phyloP scores from a whole-genome alignment of 2,113 vertebrate species.

The Ia io region DNA sequence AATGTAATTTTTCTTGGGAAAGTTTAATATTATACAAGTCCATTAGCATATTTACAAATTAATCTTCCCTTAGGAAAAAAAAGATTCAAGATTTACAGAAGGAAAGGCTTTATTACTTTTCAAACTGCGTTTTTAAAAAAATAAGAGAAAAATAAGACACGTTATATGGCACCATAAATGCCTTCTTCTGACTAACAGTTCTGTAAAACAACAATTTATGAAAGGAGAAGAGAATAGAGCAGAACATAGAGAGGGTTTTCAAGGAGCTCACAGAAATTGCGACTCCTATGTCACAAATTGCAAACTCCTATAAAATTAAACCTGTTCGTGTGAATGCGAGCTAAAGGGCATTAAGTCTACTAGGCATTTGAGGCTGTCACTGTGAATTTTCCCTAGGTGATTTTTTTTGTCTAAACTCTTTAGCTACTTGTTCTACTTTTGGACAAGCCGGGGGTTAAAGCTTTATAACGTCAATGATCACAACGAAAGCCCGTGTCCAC shows the following conservation, averaged over 20 bases:
- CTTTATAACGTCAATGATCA: neutral
- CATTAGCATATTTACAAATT: constrained; percentile 90
- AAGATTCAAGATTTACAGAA: constrained; percentile 84
- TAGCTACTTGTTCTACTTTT: constrained; percentile 37
- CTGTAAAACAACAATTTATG: constrained; percentile 80
- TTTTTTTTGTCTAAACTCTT: constrained; percentile 37
- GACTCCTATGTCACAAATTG: constrained; percentile 59
- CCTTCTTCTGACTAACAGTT: constrained; percentile 83
- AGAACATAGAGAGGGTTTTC: constrained; percentile 44
- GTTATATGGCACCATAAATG: constrained; percentile 85
- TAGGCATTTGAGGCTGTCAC: constrained; percentile 76
- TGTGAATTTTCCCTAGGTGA: constrained; percentile 65
- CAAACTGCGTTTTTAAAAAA: constrained; percentile 79
- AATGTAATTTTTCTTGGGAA: constrained; percentile 85
- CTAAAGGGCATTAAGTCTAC: constrained; percentile 77
- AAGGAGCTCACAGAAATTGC: constrained; percentile 38
- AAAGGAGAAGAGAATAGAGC: constrained; percentile 76
- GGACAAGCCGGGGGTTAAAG: neutral
- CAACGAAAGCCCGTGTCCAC: constrained; percentile 52
- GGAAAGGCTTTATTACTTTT: constrained; percentile 86
- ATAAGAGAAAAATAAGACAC: constrained; percentile 79
- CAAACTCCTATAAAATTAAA: constrained; percentile 79
- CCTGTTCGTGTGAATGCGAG: constrained; percentile 77
- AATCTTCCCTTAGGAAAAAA: constrained; percentile 87
- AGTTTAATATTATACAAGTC: constrained; percentile 87